Evolutionary conservation across 2,797 vertebrate species (phyloP).

Genomic region (Onychomys arenicola): DNA sequence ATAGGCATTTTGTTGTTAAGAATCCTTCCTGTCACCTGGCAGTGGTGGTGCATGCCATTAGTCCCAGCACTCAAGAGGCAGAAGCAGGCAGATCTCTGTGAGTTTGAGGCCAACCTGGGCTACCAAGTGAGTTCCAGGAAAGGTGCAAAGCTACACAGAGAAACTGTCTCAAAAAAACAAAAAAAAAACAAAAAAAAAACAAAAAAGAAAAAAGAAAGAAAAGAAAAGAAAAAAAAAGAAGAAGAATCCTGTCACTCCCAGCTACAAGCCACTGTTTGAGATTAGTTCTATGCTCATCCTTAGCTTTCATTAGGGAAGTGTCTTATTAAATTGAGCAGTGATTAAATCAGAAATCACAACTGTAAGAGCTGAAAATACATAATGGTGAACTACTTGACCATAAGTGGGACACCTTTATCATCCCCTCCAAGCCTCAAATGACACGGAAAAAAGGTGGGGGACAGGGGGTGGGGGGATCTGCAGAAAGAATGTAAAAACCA

Average conservation of each 20-base stretch:
- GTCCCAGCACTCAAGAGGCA: too few species aligned
- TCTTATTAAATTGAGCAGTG: neutral
- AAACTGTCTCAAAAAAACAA: too few species aligned
- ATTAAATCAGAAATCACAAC: neutral
- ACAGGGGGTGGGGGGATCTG: fast-evolving
- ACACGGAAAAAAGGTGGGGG: neutral
- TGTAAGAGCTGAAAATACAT: neutral
- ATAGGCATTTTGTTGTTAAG: neutral
- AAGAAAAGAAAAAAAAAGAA: too few species aligned
- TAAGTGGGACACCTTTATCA: neutral
- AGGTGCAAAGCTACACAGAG: too few species aligned
- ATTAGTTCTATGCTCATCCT: neutral
- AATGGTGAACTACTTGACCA: neutral
- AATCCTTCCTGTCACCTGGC: too few species aligned
- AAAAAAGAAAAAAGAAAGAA: too few species aligned
- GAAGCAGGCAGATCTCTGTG: too few species aligned
- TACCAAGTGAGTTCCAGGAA: too few species aligned
- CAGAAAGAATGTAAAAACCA: neutral
- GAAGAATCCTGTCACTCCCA: neutral
- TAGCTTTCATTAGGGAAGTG: neutral
- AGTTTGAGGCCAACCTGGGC: too few species aligned
- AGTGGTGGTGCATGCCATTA: too few species aligned
- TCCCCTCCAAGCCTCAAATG: neutral
- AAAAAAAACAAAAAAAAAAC: too few species aligned
- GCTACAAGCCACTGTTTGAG: neutral